phyloP scores from a whole-genome alignment of 2,888 invertebrate genomes.

The Pasiphila rectangulata region DNA sequence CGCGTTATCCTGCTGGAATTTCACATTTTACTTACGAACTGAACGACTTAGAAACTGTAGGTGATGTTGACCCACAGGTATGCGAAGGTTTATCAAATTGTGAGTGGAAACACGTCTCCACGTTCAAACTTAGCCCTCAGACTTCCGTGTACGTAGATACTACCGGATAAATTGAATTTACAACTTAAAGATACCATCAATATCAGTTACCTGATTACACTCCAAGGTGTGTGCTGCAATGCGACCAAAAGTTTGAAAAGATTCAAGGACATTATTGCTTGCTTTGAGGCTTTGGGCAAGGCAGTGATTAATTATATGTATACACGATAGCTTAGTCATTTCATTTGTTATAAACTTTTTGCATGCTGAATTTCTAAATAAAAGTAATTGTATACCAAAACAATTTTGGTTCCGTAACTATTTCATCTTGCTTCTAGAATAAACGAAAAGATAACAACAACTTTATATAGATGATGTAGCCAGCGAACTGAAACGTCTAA shows the following conservation, averaged over 20 bases:
- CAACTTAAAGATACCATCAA: not conserved
- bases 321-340: not conserved
- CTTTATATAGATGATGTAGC: no score
- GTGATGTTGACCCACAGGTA: no score
- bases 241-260: not conserved
- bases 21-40: no score
- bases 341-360: not conserved
- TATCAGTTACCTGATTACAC: not conserved
- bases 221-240: not conserved
- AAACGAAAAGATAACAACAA: no score
- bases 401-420: no score
- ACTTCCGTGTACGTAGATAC: conserved; percentile 13
- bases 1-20: no score
- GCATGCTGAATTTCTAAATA: not conserved
- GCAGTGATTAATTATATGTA: not conserved
- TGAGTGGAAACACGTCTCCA: conserved; percentile 6
- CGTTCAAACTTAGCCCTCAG: conserved; percentile 10
- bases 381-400: no score
- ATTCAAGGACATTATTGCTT: not conserved
- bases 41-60: no score
- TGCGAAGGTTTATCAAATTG: not conserved
- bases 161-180: conserved; percentile 12
- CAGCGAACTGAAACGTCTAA: no score
- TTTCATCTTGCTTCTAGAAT: no score
- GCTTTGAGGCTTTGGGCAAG: not conserved